phyloP scores from a whole-genome alignment of 2,888 invertebrate species.

The Lepeophtheirus nordmannii region DNA sequence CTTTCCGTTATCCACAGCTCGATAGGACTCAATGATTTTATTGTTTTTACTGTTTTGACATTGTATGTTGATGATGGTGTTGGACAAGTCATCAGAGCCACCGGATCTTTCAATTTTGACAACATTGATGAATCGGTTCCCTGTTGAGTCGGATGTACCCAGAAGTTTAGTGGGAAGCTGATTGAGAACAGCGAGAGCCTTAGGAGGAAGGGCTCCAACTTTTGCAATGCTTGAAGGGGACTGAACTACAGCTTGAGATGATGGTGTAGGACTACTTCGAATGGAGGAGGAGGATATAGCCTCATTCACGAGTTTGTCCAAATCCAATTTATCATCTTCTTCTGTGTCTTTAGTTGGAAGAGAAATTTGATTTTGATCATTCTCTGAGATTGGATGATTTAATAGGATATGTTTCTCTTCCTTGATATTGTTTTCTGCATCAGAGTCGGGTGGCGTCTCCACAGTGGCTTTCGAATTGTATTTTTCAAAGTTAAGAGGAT shows the following conservation, averaged over 20 bases:
- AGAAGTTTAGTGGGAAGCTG: conserved; percentile 15
- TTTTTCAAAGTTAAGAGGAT: conserved; percentile 2
- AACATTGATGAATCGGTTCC: conserved; percentile 13
- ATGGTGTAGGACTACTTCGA: background rate
- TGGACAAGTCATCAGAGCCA: background rate
- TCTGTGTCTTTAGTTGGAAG: background rate
- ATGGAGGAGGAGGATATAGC: background rate
- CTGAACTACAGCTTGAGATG: background rate
- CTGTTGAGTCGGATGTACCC: background rate
- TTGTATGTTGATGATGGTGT: conserved; percentile 22
- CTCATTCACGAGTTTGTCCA: background rate
- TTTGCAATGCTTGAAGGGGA: conserved; percentile 16
- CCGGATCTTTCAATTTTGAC: conserved; percentile 22
- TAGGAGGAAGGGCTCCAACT: conserved; percentile 16
- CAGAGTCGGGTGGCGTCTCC: conserved; percentile 21
- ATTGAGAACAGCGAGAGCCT: conserved; percentile 18
- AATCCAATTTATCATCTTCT: background rate
- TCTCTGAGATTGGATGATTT: background rate
- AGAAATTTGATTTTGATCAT: no score
- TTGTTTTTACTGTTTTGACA: conserved; percentile 4
- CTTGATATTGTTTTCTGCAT: background rate
- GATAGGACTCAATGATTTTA: conserved; percentile 17
- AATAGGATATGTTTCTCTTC: background rate
- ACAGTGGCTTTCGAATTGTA: background rate
- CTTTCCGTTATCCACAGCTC: conserved; percentile 18